Evolutionary conservation across 2,888 invertebrate species (phyloP), one percentile per base, ranked within the genome.

Genomic region (Alitta virens): DNA sequence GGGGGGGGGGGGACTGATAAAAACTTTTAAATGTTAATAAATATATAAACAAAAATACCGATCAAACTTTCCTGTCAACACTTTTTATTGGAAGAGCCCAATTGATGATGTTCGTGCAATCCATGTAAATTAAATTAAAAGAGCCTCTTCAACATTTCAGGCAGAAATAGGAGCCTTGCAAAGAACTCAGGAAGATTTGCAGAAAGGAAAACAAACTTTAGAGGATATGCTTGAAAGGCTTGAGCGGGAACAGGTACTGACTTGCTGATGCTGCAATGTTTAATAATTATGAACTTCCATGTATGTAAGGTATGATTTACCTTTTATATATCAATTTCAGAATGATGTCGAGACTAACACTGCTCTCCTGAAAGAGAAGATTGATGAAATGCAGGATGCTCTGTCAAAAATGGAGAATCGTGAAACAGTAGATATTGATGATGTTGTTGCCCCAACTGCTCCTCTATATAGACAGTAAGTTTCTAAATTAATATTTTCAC

Each of bases 381-480:
- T 76, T 63, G 62, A 62, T 9, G 79, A 81, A 63, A 73, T 81
- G 14, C 75, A 75, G 49, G 74, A 75, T 14, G 73, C 76, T 63
- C 60, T 81, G 50, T 64, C 69, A 21, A 77, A 75, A 63, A 71
- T 79, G 69, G 75, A 78, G 33, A 72, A 69, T 49, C 69, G 72
- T 18, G 77, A 77, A 27, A 73, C 77, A 52, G 59, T 81, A 21
- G 91, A 93, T 84, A 92, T 96, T 49, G 98, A 99, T 83, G 95
- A 97, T 80, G 96, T 96, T 62, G 95, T 98, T 40, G 92, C 92
- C 23, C 95, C 97, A 1, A 94, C 95, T 60, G 93, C 97, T 25
- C 97, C 98, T 0, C 84, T 98, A 53, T 96, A 96, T 79, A 92
- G 92, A 84, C 97, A 97, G 90, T 92, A 82, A 85, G 88, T 76